Evolutionary conservation across 2,888 invertebrate species (phyloP), one percentile per base, ranked within the genome.

Genomic region (Sisyra terminalis): DNA sequence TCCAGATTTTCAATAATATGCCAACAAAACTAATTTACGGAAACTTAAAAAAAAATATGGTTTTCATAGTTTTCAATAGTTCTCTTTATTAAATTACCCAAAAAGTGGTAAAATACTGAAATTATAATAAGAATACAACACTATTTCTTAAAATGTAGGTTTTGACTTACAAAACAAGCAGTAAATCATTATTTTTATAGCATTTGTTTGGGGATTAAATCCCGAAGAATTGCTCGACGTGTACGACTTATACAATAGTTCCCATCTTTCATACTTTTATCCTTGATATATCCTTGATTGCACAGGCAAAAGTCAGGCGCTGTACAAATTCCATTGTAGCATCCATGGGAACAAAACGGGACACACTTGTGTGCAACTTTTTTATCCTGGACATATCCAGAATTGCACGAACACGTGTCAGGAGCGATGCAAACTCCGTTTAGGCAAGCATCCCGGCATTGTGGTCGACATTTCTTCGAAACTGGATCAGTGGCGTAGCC

Each of bases 291-390:
- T 1, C 84, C 84, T 1, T 69, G 65, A 50, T 77, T 75, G 52
- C 85, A 85, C 45, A 79, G 67, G 53, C 85, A 85, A 52, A 76
- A 70, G 57, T 81, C 76, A 0, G 84, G 84, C 0, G 73, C 71
- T 0, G 79, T 71, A 50, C 85, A 85, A 14, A 69, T 65, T 0
- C 83, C 85, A 53, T 84, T 84, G 7, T 66, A 65, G 50, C 85
- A 85, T 1, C 82, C 82, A n/a, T 70, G 70, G 0, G 71, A 66
- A 50, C 84, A 84, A 47, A 71, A 60, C 3, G 71, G 64, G 7
- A 66, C 55, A 49, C 73, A 73, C 45, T 60, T 62, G 16, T 56
- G 57, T 3, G 59, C 60, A 32, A 55, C 51, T 2, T 50, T 49
- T 9, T 40, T 45, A 43, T 57, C 57, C 1, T 43, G 46, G 45